Conservation (phyloP, 1,140 invertebrate genomes). For the Microplitis demolitor region DNA sequence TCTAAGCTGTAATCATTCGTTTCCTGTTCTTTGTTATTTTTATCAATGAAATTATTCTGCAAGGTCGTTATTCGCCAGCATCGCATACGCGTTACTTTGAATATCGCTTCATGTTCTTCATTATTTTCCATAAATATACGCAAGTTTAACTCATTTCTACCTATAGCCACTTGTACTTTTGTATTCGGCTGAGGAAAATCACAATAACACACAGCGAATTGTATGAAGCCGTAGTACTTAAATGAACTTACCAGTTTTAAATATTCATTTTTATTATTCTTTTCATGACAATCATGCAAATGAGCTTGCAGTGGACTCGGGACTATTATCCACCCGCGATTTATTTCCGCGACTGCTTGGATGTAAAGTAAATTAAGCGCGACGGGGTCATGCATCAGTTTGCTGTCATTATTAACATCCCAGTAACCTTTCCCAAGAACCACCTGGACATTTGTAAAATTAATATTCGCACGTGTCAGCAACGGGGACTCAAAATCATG, state of each 20-base stretch:
- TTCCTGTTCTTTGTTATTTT: slow-evolving; percentile 43
- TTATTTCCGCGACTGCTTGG: slow-evolving; percentile 85
- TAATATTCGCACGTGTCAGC: slow-evolving; percentile 77
- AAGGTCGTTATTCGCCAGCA: slow-evolving; percentile 95
- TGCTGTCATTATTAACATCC: slow-evolving; percentile 83
- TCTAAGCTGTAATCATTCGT: slow-evolving; percentile 67
- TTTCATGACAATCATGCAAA: slow-evolving; percentile 72
- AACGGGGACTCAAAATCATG: slow-evolving; percentile 97
- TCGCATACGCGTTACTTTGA: slow-evolving; percentile 92
- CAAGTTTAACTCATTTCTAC: slow-evolving; percentile 79
- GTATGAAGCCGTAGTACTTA: slow-evolving; percentile 88
- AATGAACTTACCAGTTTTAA: slow-evolving; percentile 78
- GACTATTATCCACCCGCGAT: slow-evolving; percentile 81
- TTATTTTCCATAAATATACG: slow-evolving; percentile 56
- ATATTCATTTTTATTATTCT: slow-evolving; percentile 86
- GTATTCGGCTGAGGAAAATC: slow-evolving; percentile 78
- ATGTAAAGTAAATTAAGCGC: slow-evolving; percentile 86
- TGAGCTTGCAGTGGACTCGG: slow-evolving; percentile 73
- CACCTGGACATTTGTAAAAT: slow-evolving; percentile 40
- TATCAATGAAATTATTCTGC: slow-evolving; percentile 62
- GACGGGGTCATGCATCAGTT: slow-evolving; percentile 79
- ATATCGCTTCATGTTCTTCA: slow-evolving; percentile 72
- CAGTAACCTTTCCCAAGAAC: slow-evolving; percentile 73
- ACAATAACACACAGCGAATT: slow-evolving; percentile 77
- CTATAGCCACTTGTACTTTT: slow-evolving; percentile 72